Base-by-base conservation (phyloP, 2,888 invertebrate species). In the Caenorhabditis wallacei region DNA sequence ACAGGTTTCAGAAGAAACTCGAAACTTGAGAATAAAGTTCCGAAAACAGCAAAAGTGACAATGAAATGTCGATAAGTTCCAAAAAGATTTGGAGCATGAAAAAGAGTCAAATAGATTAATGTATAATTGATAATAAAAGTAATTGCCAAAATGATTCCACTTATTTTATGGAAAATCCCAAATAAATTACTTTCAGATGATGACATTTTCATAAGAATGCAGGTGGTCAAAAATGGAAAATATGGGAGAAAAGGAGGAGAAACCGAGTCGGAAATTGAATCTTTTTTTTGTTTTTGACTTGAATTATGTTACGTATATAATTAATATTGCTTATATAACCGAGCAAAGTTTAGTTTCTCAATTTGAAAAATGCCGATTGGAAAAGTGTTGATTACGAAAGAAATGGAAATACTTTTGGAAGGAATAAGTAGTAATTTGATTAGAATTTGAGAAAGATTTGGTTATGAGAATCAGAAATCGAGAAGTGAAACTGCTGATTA, bases 11-110 rank as follows among this genome's bases (percentile, higher is more conserved):
- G 22, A 10, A 59, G n/a, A 24, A 51, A 70, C 46, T 59, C 59
- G 13, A 70, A 46, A 48, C 46, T 46, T 10, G 70, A 70, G 16
- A 59, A 70, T n/a, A 43, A 22, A 1, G 51, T 59, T 16, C 70
- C 70, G n/a, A 70, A 70, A 18, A 59, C 70, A 10, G 70, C 70
- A 22, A 59, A 70, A 2, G 70, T 70, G 35, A 59, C 48, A 16
- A 70, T 59, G 35, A 70, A 57, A 51, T 59, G 48, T 0, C 70
- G 57, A 43, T 70, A 70, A 20, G 70, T 70, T 18, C 70, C 70
- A 22, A 70, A 70, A 2, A 70, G 20, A 35, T 70, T 70, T 13
- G 57, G 70, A 1, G 70, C 70, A 35, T 57, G 70, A 43, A 70
- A 70, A 1, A 70, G 5, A 5, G 70, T 70, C 7, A 70, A 48